phyloP scores from a whole-genome alignment of 2,797 vertebrate genomes.

The Gymnoscopelus braueri region DNA sequence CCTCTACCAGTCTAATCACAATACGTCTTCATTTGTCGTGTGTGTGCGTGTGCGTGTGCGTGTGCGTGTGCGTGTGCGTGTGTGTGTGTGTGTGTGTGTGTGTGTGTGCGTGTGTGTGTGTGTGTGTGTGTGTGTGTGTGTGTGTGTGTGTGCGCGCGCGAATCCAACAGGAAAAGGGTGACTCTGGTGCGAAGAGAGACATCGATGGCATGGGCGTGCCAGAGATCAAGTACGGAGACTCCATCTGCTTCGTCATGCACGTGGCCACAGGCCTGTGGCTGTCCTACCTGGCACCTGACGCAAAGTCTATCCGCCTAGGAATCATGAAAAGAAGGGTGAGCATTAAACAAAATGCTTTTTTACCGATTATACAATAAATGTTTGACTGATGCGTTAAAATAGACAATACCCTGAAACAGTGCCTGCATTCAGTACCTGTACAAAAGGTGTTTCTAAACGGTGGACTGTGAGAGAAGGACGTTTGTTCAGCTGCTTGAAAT shows the following conservation, averaged over 20 bases:
- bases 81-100: conserved; percentile 3
- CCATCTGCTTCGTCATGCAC: conserved; percentile 94
- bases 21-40: conserved; percentile 42
- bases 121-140: neutral
- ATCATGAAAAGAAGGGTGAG: conserved; percentile 94
- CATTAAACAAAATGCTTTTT: neutral
- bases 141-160: too few relatives aligned
- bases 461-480: too few relatives aligned
- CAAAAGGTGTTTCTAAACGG: too few relatives aligned
- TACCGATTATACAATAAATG: neutral
- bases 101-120: neutral
- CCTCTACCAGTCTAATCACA: conserved; percentile 39
- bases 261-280: conserved; percentile 92
- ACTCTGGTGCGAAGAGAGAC: conserved; percentile 89
- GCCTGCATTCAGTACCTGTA: too few relatives aligned
- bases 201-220: conserved; percentile 96
- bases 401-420: too few relatives aligned
- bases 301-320: conserved; percentile 94
- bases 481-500: too few relatives aligned
- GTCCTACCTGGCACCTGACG: conserved; percentile 95
- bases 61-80: neutral
- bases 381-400: neutral
- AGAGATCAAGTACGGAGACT: conserved; percentile 98
- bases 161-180: conserved; percentile 89
- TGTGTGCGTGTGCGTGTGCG: neutral